Evolutionary conservation across 2,113 vertebrate species (phyloP).

Genomic region (Sinocyclocheilus anshuiensis): DNA sequence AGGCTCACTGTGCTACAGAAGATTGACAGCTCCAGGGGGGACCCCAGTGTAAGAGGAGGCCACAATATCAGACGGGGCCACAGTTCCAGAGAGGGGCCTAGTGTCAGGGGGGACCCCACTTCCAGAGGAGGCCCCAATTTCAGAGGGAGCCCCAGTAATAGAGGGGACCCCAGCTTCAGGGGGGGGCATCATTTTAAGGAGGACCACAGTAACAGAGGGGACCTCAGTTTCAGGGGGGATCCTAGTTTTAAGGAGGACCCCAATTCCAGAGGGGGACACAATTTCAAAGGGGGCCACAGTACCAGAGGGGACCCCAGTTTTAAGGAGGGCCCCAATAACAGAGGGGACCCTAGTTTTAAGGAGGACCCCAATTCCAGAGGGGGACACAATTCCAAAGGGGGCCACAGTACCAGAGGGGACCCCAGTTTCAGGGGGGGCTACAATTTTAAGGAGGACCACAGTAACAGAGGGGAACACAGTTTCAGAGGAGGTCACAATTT

Average conservation of each 20-base stretch:
- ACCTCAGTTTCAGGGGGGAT: neutral
- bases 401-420: neutral
- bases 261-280: rapidly evolving
- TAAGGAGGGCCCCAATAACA: neutral
- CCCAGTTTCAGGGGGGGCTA: neutral
- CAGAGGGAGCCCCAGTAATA: neutral
- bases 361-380: neutral
- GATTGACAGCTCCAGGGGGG: neutral
- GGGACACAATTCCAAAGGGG: neutral
- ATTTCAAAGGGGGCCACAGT: too few species aligned
- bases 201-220: neutral
- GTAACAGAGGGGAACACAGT: neutral
- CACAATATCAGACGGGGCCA: neutral
- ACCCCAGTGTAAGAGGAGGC: neutral
- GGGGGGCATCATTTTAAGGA: neutral
- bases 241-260: neutral
- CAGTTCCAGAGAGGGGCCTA: neutral
- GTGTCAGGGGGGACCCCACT: rapidly evolving
- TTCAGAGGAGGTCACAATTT: neutral
- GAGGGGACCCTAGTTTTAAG: neutral
- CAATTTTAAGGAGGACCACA: neutral
- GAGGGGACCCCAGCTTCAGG: neutral
- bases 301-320: neutral
- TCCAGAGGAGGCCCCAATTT: neutral
- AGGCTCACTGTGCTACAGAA: neutral